Evolutionary conservation across 1,140 invertebrate genomes (phyloP).

Genomic region (Octopus sinensis): DNA sequence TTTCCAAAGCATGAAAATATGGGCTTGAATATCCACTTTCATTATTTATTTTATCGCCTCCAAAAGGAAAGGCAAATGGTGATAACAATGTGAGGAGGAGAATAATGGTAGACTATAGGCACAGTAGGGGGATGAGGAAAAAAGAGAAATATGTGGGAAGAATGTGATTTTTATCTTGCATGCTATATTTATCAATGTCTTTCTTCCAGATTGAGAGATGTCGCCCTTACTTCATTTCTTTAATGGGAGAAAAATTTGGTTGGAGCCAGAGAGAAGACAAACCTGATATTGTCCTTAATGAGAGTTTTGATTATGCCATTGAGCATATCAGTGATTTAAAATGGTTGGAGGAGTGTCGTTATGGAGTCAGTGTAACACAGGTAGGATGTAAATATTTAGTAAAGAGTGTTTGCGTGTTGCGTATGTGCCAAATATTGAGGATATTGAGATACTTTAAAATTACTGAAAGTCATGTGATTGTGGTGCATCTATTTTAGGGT

Average conservation of each 20-base stretch:
- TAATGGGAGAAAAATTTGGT: conserved; percentile 43
- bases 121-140: too few species aligned
- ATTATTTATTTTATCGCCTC: too few species aligned
- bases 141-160: neutral
- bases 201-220: conserved; percentile 38
- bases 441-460: too few species aligned
- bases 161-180: neutral
- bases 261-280: conserved; percentile 33
- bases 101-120: too few species aligned
- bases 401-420: too few species aligned
- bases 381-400: conserved; percentile 17
- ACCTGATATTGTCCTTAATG: conserved; percentile 32
- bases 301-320: conserved; percentile 35
- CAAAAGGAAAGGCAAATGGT: too few species aligned
- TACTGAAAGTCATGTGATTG: too few species aligned
- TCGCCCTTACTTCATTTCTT: conserved; percentile 42
- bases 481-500: too few species aligned
- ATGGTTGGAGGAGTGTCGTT: conserved; percentile 37
- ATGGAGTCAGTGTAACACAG: conserved; percentile 39
- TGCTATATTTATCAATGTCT: neutral
- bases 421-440: too few species aligned
- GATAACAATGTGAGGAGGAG: too few species aligned
- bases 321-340: conserved; percentile 29
- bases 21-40: too few species aligned
- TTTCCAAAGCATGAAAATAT: too few species aligned